Evolutionary conservation across 2,888 invertebrate species (phyloP), one percentile per base, ranked within the genome.

Genomic region (Diaprepes abbreviatus): DNA sequence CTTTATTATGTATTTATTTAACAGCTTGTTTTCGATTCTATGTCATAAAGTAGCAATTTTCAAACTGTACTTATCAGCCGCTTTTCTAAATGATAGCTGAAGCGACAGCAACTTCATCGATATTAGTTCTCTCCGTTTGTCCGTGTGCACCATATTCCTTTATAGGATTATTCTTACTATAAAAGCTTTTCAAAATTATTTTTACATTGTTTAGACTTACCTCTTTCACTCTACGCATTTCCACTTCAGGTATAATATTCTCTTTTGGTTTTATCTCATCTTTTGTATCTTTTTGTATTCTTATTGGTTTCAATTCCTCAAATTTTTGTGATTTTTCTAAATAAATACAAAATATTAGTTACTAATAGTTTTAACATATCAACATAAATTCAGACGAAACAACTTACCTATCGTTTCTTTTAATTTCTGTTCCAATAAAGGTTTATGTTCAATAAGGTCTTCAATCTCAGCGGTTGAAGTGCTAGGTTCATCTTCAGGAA

Each of bases 361-460:
- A 33, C 9, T 36, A n/a, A n/a, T n/a, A n/a, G n/a, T n/a, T n/a
- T n/a, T n/a, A n/a, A n/a, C n/a, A n/a, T n/a, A 33, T 6, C 10
- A 6, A 10, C 4, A 33, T 16, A 9, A 33, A 36, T 12, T 14
- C 14, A 6, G 2, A 10, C 10, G 17, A 40, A 35, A 55, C 5
- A 24, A 24, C 24, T 7, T 28, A 80, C 80, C 80, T 75, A 78
- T 77, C 4, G 80, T 76, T 70, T 79, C 76, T 67, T 83, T 79
- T 24, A 84, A 73, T 10, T 79, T 79, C 67, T 82, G 79, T 74
- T 83, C 79, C 17, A 85, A 76, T 48, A 79, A 79, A 65, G 81
- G 74, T 66, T 82, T 83, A 75, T 85, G 83, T 70, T 83, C 81
- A 31, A 81, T 69, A 14, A 84, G 77, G 73, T 80, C 77, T 72